These are phyloP conservation scores for Glyphotaelius pellucidus DNA, from an alignment of 2,888 invertebrate species.

Conservation along the genomic window DNA sequence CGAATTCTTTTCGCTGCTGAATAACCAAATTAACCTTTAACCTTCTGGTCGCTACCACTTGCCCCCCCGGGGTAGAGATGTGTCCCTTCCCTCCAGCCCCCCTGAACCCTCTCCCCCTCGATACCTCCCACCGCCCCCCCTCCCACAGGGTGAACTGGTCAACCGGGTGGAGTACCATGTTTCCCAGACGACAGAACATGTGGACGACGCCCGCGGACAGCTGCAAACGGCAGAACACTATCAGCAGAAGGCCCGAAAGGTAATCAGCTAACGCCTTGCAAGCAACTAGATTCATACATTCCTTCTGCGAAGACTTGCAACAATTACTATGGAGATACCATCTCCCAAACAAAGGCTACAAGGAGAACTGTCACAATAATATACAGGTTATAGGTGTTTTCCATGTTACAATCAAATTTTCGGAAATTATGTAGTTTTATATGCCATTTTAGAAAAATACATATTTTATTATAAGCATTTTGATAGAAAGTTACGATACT, in stretches of 20 bases:
- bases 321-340: not conserved
- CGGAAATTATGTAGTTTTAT: not conserved
- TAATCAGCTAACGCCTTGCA: conserved; percentile 74
- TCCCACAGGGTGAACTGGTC: conserved; percentile 91
- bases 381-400: not conserved
- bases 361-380: not conserved
- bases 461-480: not conserved
- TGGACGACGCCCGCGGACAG: conserved; percentile 87
- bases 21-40: conserved; percentile 29
- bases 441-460: not conserved
- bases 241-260: conserved; percentile 93
- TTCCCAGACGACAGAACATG: conserved; percentile 89
- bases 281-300: conserved; percentile 13
- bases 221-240: conserved; percentile 88
- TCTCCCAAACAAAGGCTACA: conserved; percentile 46
- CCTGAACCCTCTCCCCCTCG: not conserved
- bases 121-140: conserved; percentile 59
- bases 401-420: not conserved
- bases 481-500: not conserved
- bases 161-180: conserved; percentile 97
- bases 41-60: not conserved
- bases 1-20: conserved; percentile 11
- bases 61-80: conserved; percentile 31
- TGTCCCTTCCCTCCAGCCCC: conserved; percentile 15
- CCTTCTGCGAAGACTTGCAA: conserved; percentile 52